These are phyloP conservation scores for Cheirogaleus major DNA, from an alignment of 2,797 vertebrate species.

Conservation along the genomic window DNA sequence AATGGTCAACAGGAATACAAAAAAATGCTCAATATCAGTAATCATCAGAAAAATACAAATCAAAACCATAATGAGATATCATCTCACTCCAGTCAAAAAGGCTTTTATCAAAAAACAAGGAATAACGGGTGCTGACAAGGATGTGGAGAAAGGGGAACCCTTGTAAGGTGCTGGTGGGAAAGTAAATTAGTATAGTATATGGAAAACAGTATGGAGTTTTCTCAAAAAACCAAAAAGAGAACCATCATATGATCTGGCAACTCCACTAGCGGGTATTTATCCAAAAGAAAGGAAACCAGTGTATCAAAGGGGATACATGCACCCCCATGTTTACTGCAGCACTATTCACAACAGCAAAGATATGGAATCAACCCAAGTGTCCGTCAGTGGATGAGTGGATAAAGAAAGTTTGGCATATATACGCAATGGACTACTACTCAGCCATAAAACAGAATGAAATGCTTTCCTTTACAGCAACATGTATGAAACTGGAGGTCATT, in stretches of 20 bases:
- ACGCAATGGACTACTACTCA: neutral
- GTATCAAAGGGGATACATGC: neutral
- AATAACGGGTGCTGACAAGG: neutral
- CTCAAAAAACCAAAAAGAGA: neutral
- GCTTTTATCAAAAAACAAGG: neutral
- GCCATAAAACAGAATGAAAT: neutral
- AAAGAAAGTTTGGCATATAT: neutral
- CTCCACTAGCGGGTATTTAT: neutral
- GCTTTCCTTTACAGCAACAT: neutral
- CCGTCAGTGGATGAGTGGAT: neutral
- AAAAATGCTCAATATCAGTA: neutral
- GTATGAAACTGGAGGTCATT: neutral
- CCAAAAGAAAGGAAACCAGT: neutral
- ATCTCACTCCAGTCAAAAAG: neutral
- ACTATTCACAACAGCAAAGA: neutral
- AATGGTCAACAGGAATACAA: neutral
- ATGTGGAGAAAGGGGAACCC: neutral
- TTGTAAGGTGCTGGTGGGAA: neutral
- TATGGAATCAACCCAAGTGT: neutral
- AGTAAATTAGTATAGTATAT: neutral
- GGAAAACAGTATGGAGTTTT: neutral
- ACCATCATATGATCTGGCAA: neutral
- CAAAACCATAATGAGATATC: neutral
- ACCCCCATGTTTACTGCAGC: neutral
- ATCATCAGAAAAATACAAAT: neutral